A percentile compares a stretch with the other conserved stretches of the same genome.
Conservation (phyloP, 1,140 invertebrate species). For the Megalonaias nervosa region DNA sequence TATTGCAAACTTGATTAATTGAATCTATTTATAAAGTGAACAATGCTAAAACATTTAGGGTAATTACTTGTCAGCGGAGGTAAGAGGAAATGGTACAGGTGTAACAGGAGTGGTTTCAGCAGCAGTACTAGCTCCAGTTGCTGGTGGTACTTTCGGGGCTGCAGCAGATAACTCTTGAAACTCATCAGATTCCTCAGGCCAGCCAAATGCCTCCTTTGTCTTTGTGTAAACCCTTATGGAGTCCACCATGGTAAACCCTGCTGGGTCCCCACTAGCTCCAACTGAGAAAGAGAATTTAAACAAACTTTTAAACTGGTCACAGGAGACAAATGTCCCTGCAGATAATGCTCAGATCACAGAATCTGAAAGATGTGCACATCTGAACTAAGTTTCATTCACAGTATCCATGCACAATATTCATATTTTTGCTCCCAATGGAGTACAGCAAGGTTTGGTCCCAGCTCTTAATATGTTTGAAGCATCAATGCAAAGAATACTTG, state of each 20-base stretch:
- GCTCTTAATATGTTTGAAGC: too few relatives aligned
- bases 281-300: conserved; percentile 68
- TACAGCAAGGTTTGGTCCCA: too few relatives aligned
- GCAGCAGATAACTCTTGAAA: conserved; percentile 72
- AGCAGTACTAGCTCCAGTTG: conserved; percentile 23
- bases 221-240: conserved; percentile 95
- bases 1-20: too few relatives aligned
- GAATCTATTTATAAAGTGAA: too few relatives aligned
- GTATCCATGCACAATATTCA: too few relatives aligned
- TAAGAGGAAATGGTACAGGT: conserved; percentile 62
- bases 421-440: too few relatives aligned
- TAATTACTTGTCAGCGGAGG: conserved; percentile 66
- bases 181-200: conserved; percentile 96
- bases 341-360: background rate
- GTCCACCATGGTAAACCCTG: conserved; percentile 92
- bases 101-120: conserved; percentile 37
- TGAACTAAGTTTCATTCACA: too few relatives aligned
- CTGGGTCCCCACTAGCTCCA: conserved; percentile 88
- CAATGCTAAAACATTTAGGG: too few relatives aligned
- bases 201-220: conserved; percentile 95
- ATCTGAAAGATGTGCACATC: too few relatives aligned
- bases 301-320: background rate
- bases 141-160: conserved; percentile 38
- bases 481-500: too few relatives aligned
- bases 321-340: background rate